These are phyloP conservation scores for Leuciscus waleckii DNA, from an alignment of 2,797 vertebrate genomes.

Conservation along the genomic window DNA sequence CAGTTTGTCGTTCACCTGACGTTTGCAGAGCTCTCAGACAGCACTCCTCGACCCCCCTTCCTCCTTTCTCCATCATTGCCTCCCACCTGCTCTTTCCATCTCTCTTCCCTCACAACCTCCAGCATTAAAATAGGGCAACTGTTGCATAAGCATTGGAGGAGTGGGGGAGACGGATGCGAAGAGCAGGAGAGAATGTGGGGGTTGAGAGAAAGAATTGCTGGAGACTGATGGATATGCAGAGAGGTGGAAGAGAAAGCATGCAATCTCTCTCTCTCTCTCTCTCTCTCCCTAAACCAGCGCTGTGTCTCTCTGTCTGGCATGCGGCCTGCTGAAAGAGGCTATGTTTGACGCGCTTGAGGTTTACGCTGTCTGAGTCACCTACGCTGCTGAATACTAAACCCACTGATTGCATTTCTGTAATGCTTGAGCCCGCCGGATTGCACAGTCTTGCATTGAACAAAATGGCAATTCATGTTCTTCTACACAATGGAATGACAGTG, in stretches of 20 bases:
- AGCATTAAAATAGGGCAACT: conserved; percentile 76
- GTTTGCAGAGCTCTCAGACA: conserved; percentile 61
- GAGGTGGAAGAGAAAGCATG: conserved; percentile 55
- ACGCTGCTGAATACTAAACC: conserved; percentile 76
- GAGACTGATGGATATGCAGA: conserved; percentile 58
- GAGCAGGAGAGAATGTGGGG: conserved; percentile 62
- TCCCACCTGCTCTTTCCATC: conserved; percentile 66
- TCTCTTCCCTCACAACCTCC: conserved; percentile 69
- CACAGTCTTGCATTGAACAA: conserved; percentile 75
- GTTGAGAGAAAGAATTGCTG: conserved; percentile 53
- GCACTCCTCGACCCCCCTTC: conserved; percentile 59
- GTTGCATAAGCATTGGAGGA: conserved; percentile 75
- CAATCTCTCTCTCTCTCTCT: conserved; percentile 54
- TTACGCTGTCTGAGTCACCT: conserved; percentile 80
- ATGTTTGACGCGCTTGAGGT: conserved; percentile 76
- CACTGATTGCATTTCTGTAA: conserved; percentile 79
- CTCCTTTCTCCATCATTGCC: conserved; percentile 37
- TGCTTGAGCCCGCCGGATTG: conserved; percentile 71
- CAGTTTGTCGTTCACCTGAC: conserved; percentile 66
- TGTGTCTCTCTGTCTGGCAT: conserved; percentile 74
- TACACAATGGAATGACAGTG: conserved; percentile 68
- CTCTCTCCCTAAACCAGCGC: conserved; percentile 56
- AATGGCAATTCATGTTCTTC: conserved; percentile 68
- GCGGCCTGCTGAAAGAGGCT: conserved; percentile 77
- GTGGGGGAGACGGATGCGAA: conserved; percentile 66